phyloP scores from a whole-genome alignment of 2,113 vertebrate species.

The Eretmochelys imbricata region DNA sequence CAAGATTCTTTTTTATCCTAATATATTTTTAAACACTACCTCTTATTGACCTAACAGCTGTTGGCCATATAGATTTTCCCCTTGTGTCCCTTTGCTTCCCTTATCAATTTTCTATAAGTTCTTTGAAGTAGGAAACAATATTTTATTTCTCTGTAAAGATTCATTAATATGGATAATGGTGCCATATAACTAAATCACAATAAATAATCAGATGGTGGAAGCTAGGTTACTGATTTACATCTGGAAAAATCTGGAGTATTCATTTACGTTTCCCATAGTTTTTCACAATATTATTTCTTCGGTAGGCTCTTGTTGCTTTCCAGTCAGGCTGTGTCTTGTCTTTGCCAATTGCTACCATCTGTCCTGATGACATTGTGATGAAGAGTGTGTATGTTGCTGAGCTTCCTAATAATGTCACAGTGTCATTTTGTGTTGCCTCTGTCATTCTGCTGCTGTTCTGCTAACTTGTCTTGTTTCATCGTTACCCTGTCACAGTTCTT shows the following conservation, averaged over 20 bases:
- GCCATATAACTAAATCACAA: neutral
- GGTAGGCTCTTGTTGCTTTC: conserved; percentile 67
- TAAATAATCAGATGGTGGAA: neutral
- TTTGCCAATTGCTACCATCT: conserved; percentile 76
- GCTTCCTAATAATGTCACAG: conserved; percentile 73
- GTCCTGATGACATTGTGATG: conserved; percentile 74
- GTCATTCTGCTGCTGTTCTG: conserved; percentile 60
- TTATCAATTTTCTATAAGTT: neutral
- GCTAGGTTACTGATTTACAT: conserved; percentile 12
- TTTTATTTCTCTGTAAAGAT: neutral
- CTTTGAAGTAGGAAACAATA: neutral
- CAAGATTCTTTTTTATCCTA: neutral
- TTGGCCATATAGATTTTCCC: neutral
- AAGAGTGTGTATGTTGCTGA: conserved; percentile 66
- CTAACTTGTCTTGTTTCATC: conserved; percentile 40
- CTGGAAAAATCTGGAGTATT: conserved; percentile 36
- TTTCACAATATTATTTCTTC: conserved; percentile 64
- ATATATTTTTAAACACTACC: neutral
- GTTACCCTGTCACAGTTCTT: conserved; percentile 15
- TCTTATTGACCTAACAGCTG: neutral
- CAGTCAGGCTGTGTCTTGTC: conserved; percentile 65
- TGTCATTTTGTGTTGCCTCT: conserved; percentile 64
- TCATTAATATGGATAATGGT: neutral
- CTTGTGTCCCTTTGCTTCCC: neutral
- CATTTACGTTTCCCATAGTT: conserved; percentile 51